These are phyloP conservation scores for Gymnothorax javanicus DNA, from an alignment of 2,797 vertebrate species.

Conservation along the genomic window DNA sequence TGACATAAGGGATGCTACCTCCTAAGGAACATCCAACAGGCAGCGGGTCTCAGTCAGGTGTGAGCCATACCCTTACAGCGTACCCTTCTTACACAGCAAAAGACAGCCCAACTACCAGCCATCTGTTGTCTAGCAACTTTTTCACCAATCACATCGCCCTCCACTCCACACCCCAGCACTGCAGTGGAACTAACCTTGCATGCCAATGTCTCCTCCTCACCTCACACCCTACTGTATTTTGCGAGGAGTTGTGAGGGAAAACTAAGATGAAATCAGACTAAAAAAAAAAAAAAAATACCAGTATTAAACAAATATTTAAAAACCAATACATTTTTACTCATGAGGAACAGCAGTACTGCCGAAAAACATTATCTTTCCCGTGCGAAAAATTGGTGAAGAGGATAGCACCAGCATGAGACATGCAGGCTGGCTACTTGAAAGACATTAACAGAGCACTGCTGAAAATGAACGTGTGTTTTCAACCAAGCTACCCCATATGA, in stretches of 20 bases:
- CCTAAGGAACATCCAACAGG: background rate
- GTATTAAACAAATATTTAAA: constrained; percentile 2
- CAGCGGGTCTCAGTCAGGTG: background rate
- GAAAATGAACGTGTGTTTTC: no score
- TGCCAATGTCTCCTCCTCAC: constrained; percentile 20
- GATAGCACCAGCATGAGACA: no score
- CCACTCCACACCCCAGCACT: constrained; percentile 4
- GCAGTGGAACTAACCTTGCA: constrained; percentile 36
- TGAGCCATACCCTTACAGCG: background rate
- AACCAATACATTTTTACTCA: background rate
- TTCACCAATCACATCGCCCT: constrained; percentile 25
- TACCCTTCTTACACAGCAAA: background rate
- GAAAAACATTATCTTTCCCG: no score
- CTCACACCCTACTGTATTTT: background rate
- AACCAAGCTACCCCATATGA: no score
- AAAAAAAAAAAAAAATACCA: background rate
- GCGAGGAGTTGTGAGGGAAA: background rate
- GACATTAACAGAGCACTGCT: no score
- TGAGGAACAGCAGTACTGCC: background rate
- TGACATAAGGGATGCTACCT: background rate
- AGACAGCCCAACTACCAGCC: constrained; percentile 15
- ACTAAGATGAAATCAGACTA: constrained; percentile 7
- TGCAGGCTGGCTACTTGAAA: no score
- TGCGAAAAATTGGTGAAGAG: no score
- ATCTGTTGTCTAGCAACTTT: constrained; percentile 44